A percentile compares a stretch with the other conserved stretches of the same genome.
Evolutionary conservation across 1,140 invertebrate species (phyloP).

Genomic region (Adoxophyes honmai): DNA sequence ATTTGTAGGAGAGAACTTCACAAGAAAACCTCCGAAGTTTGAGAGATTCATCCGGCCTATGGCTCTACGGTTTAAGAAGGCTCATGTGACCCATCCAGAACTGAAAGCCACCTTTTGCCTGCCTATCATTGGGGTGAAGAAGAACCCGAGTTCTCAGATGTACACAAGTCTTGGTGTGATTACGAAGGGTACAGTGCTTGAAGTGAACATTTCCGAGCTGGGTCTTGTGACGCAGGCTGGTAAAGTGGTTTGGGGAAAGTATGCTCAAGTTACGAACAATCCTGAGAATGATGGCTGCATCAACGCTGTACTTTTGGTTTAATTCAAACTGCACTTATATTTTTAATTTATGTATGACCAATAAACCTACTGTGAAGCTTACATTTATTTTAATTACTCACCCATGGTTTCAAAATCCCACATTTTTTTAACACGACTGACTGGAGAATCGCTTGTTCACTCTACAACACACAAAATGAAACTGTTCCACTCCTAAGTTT

Average conservation of each 20-base stretch:
- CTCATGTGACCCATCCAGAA: slow-evolving; percentile 99
- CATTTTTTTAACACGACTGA: neutral
- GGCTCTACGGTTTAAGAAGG: slow-evolving; percentile 97
- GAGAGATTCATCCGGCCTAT: slow-evolving; percentile 99
- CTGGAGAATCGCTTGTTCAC: neutral
- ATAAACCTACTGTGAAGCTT: slow-evolving; percentile 32
- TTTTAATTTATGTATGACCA: slow-evolving; percentile 29
- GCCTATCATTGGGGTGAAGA: slow-evolving; percentile 99
- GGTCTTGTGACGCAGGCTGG: slow-evolving; percentile 99
- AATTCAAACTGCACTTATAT: slow-evolving; percentile 63
- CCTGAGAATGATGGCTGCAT: slow-evolving; percentile 99
- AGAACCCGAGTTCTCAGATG: slow-evolving; percentile 98
- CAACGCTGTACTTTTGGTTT: slow-evolving; percentile 98
- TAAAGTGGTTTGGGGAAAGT: slow-evolving; percentile 99
- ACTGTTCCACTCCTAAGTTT: neutral
- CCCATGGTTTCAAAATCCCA: neutral
- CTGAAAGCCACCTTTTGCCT: slow-evolving; percentile 99
- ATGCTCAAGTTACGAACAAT: slow-evolving; percentile 99
- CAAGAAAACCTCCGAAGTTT: slow-evolving; percentile 99
- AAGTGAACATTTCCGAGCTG: slow-evolving; percentile 99
- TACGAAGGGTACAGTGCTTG: slow-evolving; percentile 98
- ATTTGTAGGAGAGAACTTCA: slow-evolving; percentile 98
- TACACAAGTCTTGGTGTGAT: slow-evolving; percentile 99
- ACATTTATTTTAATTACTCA: slow-evolving; percentile 20
- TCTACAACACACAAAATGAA: neutral